Conservation (phyloP, 37 sponge, comb jelly and placozoan genomes). For the Tethya wilhelma region DNA sequence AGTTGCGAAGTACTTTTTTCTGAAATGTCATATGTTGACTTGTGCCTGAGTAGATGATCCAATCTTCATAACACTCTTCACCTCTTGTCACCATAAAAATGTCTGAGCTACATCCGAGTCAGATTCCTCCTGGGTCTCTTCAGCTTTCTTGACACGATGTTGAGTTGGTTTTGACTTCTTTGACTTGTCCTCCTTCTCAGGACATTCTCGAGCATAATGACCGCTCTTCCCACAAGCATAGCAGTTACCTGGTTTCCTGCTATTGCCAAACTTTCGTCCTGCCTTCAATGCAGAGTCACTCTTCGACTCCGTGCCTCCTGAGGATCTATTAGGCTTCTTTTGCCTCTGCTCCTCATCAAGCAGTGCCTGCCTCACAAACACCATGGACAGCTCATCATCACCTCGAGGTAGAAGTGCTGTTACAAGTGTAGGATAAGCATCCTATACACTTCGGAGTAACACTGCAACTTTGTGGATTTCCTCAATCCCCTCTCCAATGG, state of each 20-base stretch:
- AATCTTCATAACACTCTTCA: too few relatives aligned
- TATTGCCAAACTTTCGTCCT: background rate
- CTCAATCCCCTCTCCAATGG: conserved; percentile 15
- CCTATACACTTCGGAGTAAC: conserved; percentile 32
- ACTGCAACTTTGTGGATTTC: conserved; percentile 36
- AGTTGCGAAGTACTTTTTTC: conserved; percentile 24
- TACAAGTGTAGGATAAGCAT: conserved; percentile 26
- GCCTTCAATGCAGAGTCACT: conserved; percentile 10
- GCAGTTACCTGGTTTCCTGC: conserved; percentile 5
- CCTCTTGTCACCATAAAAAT: too few relatives aligned
- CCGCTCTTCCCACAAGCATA: conserved; percentile 12
- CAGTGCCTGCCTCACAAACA: conserved; percentile 32
- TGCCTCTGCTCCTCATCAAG: conserved; percentile 34
- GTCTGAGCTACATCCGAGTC: conserved; percentile 16
- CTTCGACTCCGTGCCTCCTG: background rate
- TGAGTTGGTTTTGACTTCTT: background rate
- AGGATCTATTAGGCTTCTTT: background rate
- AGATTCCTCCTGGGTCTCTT: conserved; percentile 8
- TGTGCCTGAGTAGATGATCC: conserved; percentile 56
- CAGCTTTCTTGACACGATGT: conserved; percentile 17
- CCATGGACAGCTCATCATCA: conserved; percentile 28
- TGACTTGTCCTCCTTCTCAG: background rate
- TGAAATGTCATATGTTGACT: conserved; percentile 56
- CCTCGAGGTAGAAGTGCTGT: conserved; percentile 34
- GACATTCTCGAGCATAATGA: conserved; percentile 18